Base-by-base conservation (phyloP, 2,113 vertebrate species). In the Paralichthys olivaceus region DNA sequence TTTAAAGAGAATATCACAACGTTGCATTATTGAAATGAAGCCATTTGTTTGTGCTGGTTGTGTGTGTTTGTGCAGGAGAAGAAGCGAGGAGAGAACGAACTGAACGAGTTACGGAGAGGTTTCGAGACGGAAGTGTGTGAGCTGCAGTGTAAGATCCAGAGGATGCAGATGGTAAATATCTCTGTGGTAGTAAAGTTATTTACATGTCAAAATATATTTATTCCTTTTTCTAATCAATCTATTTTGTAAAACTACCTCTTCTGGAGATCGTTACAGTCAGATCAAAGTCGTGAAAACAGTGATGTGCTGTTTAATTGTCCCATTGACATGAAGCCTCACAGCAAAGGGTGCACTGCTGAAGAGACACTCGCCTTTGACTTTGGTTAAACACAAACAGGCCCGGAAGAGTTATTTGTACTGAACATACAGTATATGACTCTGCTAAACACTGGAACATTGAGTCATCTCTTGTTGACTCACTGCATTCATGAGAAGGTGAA, bases 111-210 rank as follows among this genome's bases (percentile, higher is more conserved):
- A 74, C 96, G 94, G 77, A 92, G 93, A 25, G 93, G 94, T 45
- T 96, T 96, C 86, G 96, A 98, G 72, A 84, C 91, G 15, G 97
- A 99, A 93, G 95, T 98, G 82, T 96, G 93, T 79, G 97, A 99
- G 86, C 94, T 99, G 51, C 97, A 98, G 54, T 96, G 95, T 90
- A 96, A 97, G 58, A 95, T 99, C 83, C 96, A 96, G 88, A 97
- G 93, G 87, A 95, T 99, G 80, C 96, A 94, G 92, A 95, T 96
- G 94, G 97, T 97, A 56, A 81, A 54, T 71, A 19, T 77, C 59
- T 54, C 5, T 20, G 3, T 37, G 20, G 17, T 7, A 57, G 20
- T 57, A 14, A 58, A 26, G 0, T 28, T 9, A 23, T 56, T 57
- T 7, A 66, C 26, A 14, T 29, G 25, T 49, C 13, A 22, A 66